A percentile compares a stretch with the other conserved stretches of the same genome.
Conservation (phyloP, 2,113 vertebrate species). For the Sterrhoptilus dennistouni region DNA sequence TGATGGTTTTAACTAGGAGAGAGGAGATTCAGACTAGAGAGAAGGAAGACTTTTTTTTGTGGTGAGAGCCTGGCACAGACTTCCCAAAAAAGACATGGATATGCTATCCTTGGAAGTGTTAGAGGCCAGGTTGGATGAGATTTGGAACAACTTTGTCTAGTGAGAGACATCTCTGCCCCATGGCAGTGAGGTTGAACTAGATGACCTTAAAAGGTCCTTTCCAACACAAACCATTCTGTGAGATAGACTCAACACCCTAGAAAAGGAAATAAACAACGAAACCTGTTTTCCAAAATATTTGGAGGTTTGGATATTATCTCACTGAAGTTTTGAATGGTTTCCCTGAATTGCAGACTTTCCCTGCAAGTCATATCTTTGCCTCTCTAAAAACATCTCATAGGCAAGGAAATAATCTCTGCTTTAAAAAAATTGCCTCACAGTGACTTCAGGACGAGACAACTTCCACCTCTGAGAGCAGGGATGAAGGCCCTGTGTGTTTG, state of each 20-base stretch:
- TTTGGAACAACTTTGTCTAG: background rate
- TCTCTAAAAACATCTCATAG: background rate
- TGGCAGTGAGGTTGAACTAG: background rate
- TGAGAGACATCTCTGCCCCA: background rate
- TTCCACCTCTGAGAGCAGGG: background rate
- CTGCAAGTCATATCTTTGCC: background rate
- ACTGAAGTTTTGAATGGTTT: background rate
- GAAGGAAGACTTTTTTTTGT: background rate
- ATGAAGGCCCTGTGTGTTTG: background rate
- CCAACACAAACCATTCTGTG: background rate
- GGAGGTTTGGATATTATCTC: background rate
- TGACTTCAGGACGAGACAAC: background rate
- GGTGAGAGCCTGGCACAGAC: background rate
- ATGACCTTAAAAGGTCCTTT: background rate
- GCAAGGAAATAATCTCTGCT: background rate
- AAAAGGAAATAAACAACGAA: background rate
- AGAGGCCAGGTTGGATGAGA: fast-evolving
- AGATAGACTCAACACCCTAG: background rate
- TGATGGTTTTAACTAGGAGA: background rate
- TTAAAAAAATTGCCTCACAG: background rate
- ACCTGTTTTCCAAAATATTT: background rate
- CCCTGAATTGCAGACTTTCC: background rate
- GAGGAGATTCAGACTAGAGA: background rate
- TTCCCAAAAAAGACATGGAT: background rate
- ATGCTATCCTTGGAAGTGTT: background rate